phyloP scores from a whole-genome alignment of 2,797 vertebrate genomes.

The Coreius guichenoti region DNA sequence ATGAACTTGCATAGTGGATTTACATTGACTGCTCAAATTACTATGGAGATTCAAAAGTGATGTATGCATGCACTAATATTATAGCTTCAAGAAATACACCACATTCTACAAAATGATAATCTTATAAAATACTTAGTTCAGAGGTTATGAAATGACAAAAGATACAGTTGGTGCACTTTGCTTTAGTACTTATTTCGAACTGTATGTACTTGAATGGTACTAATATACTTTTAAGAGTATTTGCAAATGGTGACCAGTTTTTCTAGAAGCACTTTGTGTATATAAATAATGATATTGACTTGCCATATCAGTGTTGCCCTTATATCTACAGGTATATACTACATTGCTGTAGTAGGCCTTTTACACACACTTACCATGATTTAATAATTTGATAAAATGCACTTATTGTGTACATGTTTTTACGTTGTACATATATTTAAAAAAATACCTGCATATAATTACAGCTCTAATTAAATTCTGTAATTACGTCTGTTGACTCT shows the following conservation, averaged over 20 bases:
- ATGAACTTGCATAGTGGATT: not conserved
- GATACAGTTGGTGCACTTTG: not conserved
- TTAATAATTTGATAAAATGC: not conserved
- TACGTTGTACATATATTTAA: too few species aligned
- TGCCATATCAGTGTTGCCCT: not conserved
- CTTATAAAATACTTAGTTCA: not conserved
- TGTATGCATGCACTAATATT: not conserved
- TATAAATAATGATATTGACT: not conserved
- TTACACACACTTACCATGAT: not conserved
- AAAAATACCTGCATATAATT: too few species aligned
- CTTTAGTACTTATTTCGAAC: not conserved
- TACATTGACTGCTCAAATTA: not conserved
- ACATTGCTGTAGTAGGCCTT: not conserved
- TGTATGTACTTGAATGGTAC: conserved; percentile 2
- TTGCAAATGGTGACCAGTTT: not conserved
- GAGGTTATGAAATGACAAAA: not conserved
- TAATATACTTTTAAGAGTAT: not conserved
- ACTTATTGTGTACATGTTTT: too few species aligned
- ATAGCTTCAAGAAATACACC: not conserved
- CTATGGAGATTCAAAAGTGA: not conserved
- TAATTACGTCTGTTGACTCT: too few species aligned
- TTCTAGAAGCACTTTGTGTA: not conserved
- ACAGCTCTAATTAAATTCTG: too few species aligned
- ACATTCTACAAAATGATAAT: not conserved
- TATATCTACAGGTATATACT: not conserved